Base-by-base conservation (phyloP, 2,797 vertebrate genomes). In the Rachycentron canadum region DNA sequence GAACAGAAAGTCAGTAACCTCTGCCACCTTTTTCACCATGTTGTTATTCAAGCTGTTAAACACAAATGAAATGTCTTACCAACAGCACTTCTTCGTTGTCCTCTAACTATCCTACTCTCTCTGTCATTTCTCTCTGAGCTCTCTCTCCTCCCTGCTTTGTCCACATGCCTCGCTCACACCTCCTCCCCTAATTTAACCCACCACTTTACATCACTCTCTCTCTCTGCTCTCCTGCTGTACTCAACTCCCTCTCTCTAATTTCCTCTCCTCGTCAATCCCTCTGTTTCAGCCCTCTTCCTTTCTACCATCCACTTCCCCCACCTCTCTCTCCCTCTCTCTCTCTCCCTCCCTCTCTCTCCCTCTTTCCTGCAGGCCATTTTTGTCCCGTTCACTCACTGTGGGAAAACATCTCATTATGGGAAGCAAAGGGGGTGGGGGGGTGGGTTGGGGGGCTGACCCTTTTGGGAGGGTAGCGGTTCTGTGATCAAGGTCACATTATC, bases 331-430 rank as follows among this genome's bases (percentile, higher is more conserved):
- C 16, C 41, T 60, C 58, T 26, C 62, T 62, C 41, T 28, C 77
- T 52, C 21, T 34, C 36, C 56, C 53, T 28, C 38, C 26, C 72
- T 28, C 68, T 70, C 72, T 12, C 67, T 53, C 75, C 59, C 69
- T 66, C 68, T 76, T 76, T 86, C 69, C 70, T 77, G 83, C 77
- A 68, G 75, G 82, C 79, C 91, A 92, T 93, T 92, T 91, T 74
- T 86, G 87, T 92, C 87, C 88, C n/a, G 85, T 89, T 90, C 88
- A 64, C 79, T 78, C 90, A 93, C 90, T 95, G 93, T 95, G 95
- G 94, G 94, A 95, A 95, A 94, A 95, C 91, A 94, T 93, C 91
- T 95, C 94, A 95, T 95, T 95, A 95, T 90, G 86, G 86, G 72
- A 76, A 82, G 84, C 60, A 38, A 32, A 32, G 7, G 32, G n/a